These are phyloP conservation scores for Mus spretus DNA, from an alignment of 2,797 vertebrate genomes.

Conservation along the genomic window DNA sequence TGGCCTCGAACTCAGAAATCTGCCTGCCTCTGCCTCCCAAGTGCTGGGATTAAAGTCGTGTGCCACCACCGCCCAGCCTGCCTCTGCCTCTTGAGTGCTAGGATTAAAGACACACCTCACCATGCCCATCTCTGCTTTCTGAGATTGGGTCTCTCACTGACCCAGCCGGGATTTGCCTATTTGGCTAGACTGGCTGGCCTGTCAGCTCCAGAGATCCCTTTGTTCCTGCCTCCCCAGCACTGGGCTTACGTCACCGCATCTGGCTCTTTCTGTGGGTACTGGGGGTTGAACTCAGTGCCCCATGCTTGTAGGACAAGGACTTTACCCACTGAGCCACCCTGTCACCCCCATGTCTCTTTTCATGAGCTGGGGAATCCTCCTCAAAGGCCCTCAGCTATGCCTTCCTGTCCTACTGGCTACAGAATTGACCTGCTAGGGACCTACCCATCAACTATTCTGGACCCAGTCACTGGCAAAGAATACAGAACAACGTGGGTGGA, in stretches of 20 bases:
- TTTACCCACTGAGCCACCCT: not conserved
- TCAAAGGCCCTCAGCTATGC: not conserved
- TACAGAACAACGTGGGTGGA: accelerated
- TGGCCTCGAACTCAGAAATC: too few species aligned
- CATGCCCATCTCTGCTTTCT: not conserved
- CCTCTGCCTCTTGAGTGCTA: not conserved
- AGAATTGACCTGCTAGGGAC: not conserved
- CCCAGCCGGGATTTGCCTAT: not conserved
- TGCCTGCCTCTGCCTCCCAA: too few species aligned
- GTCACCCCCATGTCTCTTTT: not conserved
- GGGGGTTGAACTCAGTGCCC: not conserved
- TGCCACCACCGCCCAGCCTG: not conserved
- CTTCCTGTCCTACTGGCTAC: not conserved
- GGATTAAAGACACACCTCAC: not conserved
- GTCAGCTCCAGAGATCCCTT: too few species aligned
- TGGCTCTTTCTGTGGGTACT: not conserved
- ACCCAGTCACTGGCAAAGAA: not conserved
- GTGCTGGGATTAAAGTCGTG: too few species aligned
- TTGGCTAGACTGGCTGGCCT: not conserved
- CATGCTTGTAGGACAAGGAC: not conserved
- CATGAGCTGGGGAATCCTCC: not conserved
- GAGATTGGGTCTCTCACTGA: not conserved
- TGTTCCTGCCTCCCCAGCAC: not conserved
- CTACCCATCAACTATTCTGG: not conserved
- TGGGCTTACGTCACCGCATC: not conserved